These are phyloP conservation scores for Solenopsis invicta DNA, from an alignment of 1,140 invertebrate species.

Conservation along the genomic window DNA sequence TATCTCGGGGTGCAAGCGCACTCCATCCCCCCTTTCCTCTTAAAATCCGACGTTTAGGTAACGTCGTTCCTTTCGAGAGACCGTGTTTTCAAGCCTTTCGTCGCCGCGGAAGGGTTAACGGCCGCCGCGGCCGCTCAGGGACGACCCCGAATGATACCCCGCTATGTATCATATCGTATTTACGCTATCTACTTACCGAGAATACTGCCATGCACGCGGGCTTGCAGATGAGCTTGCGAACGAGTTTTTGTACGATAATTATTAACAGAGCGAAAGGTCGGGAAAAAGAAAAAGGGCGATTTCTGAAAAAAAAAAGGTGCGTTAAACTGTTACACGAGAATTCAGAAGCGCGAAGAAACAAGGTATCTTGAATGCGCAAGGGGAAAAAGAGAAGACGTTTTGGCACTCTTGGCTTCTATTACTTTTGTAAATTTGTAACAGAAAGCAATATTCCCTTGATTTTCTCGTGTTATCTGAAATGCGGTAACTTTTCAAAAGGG, in stretches of 20 bases:
- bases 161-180: conserved; percentile 76
- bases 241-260: conserved; percentile 76
- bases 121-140: conserved; percentile 14
- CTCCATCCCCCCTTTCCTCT: background rate
- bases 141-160: conserved; percentile 43
- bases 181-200: conserved; percentile 76
- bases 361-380: conserved; percentile 15
- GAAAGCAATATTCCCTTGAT: background rate
- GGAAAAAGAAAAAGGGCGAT: background rate
- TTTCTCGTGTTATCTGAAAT: too few relatives aligned
- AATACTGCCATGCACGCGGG: conserved; percentile 76
- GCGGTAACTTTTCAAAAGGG: background rate
- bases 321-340: conserved; percentile 30
- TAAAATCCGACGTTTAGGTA: background rate
- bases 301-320: conserved; percentile 27
- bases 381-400: background rate
- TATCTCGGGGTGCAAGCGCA: conserved; percentile 6
- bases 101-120: background rate
- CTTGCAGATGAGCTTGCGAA: conserved; percentile 59
- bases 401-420: background rate
- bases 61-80: conserved; percentile 14
- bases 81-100: conserved; percentile 14
- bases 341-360: conserved; percentile 33
- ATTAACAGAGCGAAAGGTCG: conserved; percentile 34
- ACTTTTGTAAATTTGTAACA: conserved; percentile 7